phyloP scores from a whole-genome alignment of 1,140 invertebrate genomes.

The Diprion similis region DNA sequence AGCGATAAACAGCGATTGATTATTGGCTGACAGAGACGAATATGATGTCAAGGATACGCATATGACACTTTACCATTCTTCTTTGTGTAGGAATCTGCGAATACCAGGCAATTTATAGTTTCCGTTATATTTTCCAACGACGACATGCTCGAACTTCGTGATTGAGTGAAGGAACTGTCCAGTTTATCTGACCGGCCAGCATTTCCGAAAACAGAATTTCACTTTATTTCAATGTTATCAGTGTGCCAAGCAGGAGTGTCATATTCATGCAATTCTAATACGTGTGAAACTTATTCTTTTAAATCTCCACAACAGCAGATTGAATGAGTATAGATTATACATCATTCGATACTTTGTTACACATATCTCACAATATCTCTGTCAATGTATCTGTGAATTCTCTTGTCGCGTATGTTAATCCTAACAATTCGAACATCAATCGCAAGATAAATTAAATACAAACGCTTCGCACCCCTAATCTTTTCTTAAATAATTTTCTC shows the following conservation, averaged over 20 bases:
- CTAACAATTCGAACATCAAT: too few relatives aligned
- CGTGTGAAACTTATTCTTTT: background rate
- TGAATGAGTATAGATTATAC: too few relatives aligned
- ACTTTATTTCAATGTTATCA: slow-evolving; percentile 34
- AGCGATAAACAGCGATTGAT: slow-evolving; percentile 29
- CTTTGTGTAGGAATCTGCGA: slow-evolving; percentile 94
- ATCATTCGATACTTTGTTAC: too few relatives aligned
- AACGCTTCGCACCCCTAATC: too few relatives aligned
- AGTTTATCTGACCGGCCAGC: slow-evolving; percentile 90
- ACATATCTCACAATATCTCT: too few relatives aligned
- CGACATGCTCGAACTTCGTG: slow-evolving; percentile 95
- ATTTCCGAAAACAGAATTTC: slow-evolving; percentile 57
- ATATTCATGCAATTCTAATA: background rate
- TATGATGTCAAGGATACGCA: background rate
- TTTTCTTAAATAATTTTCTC: too few relatives aligned
- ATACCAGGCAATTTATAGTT: slow-evolving; percentile 93
- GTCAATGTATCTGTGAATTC: too few relatives aligned
- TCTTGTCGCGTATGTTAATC: too few relatives aligned
- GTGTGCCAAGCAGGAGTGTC: background rate
- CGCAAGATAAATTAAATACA: too few relatives aligned
- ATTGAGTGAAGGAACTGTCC: slow-evolving; percentile 94
- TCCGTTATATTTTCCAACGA: slow-evolving; percentile 97
- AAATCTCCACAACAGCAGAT: too few relatives aligned
- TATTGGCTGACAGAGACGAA: too few relatives aligned
- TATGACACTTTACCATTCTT: slow-evolving; percentile 78